Evolutionary conservation across 1,140 invertebrate species (phyloP).

Genomic region (Solenopsis invicta): DNA sequence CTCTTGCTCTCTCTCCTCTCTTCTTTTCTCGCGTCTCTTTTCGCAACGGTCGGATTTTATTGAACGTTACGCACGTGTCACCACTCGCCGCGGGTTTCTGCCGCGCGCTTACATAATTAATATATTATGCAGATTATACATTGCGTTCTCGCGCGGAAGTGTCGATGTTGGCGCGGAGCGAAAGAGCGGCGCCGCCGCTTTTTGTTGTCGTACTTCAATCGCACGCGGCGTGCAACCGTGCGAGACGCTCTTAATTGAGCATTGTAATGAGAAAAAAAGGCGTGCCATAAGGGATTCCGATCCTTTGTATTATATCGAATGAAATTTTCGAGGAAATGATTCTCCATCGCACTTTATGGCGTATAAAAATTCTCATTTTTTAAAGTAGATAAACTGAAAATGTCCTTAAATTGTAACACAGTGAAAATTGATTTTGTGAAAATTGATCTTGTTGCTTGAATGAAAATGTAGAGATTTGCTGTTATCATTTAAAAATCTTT

Average conservation of each 20-base stretch:
- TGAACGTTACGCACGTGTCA: constrained; percentile 38
- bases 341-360: background rate
- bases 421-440: no score
- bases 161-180: background rate
- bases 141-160: constrained; percentile 37
- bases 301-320: background rate
- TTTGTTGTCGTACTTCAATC: constrained; percentile 29
- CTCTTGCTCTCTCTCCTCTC: background rate
- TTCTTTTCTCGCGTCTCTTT: background rate
- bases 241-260: background rate
- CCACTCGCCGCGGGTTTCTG: no score
- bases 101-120: constrained; percentile 45
- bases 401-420: no score
- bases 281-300: background rate
- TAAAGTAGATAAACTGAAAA: no score
- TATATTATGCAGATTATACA: constrained; percentile 47
- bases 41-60: constrained; percentile 9
- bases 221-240: background rate
- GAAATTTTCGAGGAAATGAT: background rate
- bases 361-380: background rate
- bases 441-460: no score
- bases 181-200: constrained; percentile 24
- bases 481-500: no score
- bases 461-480: no score
- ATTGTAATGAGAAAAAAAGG: background rate